Percentiles rank a stretch among this genome's conserved stretches.
Evolutionary conservation across 1,140 invertebrate genomes (phyloP).

Genomic region (Caenorhabditis remanei): DNA sequence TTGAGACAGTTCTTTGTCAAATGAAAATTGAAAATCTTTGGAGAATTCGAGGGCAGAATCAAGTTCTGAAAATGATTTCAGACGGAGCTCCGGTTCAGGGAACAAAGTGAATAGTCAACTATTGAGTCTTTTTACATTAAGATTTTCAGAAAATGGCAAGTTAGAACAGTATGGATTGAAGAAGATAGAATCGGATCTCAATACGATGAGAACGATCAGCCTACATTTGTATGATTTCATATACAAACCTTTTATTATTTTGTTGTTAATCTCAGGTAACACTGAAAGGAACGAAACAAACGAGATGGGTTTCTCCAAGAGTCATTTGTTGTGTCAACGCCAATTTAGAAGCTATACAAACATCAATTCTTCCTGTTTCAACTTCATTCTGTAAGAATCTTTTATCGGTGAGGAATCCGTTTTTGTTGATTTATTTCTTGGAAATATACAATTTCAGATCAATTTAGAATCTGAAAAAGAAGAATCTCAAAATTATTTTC

Average conservation of each 20-base stretch:
- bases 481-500: too few relatives aligned
- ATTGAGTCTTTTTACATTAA: not conserved
- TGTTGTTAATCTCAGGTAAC: too few relatives aligned
- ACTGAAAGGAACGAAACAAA: not conserved
- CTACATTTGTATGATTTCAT: too few relatives aligned
- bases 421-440: not conserved
- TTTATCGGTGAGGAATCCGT: not conserved
- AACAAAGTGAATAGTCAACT: not conserved
- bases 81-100: not conserved
- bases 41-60: not conserved
- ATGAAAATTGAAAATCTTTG: not conserved
- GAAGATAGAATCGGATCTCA: not conserved
- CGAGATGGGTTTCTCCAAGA: not conserved
- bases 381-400: not conserved
- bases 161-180: not conserved
- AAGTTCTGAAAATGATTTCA: not conserved
- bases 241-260: too few relatives aligned
- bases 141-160: not conserved
- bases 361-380: conserved; percentile 1
- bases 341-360: not conserved
- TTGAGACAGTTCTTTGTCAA: not conserved
- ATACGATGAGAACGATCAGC: too few relatives aligned
- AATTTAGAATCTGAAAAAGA: not conserved
- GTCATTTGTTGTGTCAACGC: not conserved
- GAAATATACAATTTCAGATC: not conserved